These are phyloP conservation scores for Myopa testacea DNA, from an alignment of 2,888 invertebrate species.

Conservation along the genomic window DNA sequence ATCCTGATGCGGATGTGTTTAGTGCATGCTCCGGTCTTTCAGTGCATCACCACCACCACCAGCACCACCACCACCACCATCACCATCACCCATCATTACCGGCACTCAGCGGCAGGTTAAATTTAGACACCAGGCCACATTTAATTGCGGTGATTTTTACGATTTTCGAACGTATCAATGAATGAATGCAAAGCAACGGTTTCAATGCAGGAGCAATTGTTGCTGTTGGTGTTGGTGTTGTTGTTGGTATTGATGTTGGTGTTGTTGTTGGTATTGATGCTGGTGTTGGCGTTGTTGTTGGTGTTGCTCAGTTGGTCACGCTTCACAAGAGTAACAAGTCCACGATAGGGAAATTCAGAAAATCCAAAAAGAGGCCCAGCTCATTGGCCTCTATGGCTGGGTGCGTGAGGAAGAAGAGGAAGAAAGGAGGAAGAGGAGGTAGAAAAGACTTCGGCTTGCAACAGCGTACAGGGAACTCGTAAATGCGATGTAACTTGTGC, in stretches of 20 bases:
- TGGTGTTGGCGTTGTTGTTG: neutral
- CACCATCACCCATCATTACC: too few relatives aligned
- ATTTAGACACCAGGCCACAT: neutral
- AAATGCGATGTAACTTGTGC: slow-evolving; percentile 6
- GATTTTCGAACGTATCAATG: slow-evolving; percentile 9
- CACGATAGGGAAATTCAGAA: slow-evolving; percentile 43
- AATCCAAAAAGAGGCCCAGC: slow-evolving; percentile 45
- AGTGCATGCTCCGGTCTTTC: neutral
- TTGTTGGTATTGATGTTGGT: too few relatives aligned
- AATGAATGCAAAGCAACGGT: neutral
- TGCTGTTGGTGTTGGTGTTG: neutral
- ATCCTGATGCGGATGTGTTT: slow-evolving; percentile 34
- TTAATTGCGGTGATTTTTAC: slow-evolving; percentile 4
- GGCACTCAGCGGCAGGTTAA: neutral
- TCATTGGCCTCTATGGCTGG: neutral
- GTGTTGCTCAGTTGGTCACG: slow-evolving; percentile 47
- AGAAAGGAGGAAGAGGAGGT: neutral
- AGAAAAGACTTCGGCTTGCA: neutral
- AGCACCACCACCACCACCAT: too few relatives aligned
- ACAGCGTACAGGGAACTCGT: slow-evolving; percentile 7
- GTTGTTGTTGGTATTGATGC: neutral
- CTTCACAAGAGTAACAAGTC: slow-evolving; percentile 58
- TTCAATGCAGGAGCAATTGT: neutral
- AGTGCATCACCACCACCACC: too few relatives aligned
- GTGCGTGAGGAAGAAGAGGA: slow-evolving; percentile 1